Evolutionary conservation across 92 coral and sea anemone species (phyloP).

Genomic region (Epizoanthus stellaris): DNA sequence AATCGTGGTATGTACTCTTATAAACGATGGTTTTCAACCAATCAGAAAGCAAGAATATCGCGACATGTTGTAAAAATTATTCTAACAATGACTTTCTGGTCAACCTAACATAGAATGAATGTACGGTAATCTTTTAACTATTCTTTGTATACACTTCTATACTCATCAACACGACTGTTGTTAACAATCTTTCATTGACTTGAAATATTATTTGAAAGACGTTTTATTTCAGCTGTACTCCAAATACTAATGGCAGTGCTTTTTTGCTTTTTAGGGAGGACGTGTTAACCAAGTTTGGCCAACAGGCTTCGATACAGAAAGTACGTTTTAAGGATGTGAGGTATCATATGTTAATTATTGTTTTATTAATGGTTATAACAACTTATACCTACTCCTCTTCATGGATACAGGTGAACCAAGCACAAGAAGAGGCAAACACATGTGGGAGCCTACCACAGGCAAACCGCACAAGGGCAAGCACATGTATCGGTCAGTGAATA

Average conservation of each 20-base stretch:
- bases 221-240: background rate
- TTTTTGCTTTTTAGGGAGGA: conserved; percentile 45
- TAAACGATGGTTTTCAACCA: no score
- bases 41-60: no score
- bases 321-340: conserved; percentile 49
- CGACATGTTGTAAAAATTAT: no score
- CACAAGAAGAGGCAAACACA: conserved; percentile 69
- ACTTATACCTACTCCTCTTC: background rate
- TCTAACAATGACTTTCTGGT: no score
- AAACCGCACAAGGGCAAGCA: conserved; percentile 73
- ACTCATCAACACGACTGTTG: no score
- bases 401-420: conserved; percentile 66
- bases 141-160: no score
- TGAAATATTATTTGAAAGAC: background rate
- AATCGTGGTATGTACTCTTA: no score
- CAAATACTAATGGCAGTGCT: background rate
- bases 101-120: no score
- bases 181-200: background rate
- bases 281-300: conserved; percentile 78
- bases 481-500: conserved; percentile 71
- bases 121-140: no score
- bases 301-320: conserved; percentile 88
- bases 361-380: no score
- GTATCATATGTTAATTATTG: no score
- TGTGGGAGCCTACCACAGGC: conserved; percentile 67